Evolutionary conservation across 2,797 vertebrate genomes (phyloP).

Genomic region (Anas georgica): DNA sequence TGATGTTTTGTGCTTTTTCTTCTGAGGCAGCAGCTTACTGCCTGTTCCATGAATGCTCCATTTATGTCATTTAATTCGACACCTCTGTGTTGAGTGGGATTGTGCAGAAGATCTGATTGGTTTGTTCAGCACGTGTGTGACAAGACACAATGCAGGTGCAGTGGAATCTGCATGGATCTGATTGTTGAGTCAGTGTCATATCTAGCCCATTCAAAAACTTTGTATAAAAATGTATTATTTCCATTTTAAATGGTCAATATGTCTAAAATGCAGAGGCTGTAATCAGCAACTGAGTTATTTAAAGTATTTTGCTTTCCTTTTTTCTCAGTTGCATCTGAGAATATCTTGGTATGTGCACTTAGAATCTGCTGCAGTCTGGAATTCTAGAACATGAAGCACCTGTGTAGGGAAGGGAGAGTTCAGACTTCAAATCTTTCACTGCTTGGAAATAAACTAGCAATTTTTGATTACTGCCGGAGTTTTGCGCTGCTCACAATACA

Average conservation of each 20-base stretch:
- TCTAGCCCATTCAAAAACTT: background rate
- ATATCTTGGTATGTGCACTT: accelerated
- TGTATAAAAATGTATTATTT: background rate
- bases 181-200: background rate
- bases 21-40: background rate
- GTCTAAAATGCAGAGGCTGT: background rate
- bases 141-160: accelerated
- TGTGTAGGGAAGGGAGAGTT: background rate
- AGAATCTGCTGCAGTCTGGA: background rate
- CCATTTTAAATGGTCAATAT: background rate
- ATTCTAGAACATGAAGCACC: background rate
- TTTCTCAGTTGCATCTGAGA: background rate
- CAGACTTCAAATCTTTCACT: background rate
- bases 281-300: background rate
- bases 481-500: background rate
- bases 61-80: background rate
- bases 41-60: background rate
- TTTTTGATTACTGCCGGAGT: background rate
- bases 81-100: background rate
- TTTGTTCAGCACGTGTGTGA: background rate
- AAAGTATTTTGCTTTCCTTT: background rate
- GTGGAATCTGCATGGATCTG: background rate
- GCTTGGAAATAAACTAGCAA: background rate
- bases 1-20: background rate
- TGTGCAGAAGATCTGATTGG: background rate